These are phyloP conservation scores for Benitochromis conjunctus DNA, from an alignment of 2,113 vertebrate genomes.

Conservation along the genomic window DNA sequence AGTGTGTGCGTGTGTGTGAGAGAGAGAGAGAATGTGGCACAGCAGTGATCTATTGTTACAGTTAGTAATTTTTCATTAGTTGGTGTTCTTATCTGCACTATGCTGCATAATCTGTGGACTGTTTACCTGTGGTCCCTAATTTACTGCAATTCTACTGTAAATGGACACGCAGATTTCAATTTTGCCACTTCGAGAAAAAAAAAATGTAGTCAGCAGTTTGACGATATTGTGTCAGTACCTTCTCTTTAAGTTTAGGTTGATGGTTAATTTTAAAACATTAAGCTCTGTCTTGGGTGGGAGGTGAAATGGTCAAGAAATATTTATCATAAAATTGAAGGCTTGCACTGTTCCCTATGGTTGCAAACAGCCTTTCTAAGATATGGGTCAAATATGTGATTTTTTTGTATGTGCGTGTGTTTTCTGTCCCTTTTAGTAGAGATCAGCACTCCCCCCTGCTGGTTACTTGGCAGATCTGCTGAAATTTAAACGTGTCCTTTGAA, in stretches of 20 bases:
- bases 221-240: background rate
- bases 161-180: background rate
- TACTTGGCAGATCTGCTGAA: slow-evolving; percentile 5
- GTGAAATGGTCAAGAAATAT: background rate
- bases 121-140: background rate
- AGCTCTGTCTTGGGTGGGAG: background rate
- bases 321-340: background rate
- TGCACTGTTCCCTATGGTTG: background rate
- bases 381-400: background rate
- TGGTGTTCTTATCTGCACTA: background rate
- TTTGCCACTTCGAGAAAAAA: background rate
- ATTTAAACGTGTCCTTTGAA: background rate
- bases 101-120: background rate
- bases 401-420: background rate
- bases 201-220: background rate
- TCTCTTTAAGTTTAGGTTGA: background rate
- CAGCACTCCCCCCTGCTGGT: slow-evolving; percentile 71
- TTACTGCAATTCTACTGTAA: background rate
- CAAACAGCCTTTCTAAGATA: background rate
- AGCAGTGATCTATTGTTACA: background rate
- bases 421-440: slow-evolving; percentile 53
- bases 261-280: background rate
- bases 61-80: background rate
- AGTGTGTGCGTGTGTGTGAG: background rate
- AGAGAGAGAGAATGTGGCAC: background rate